Evolutionary conservation across 2,113 vertebrate species (phyloP).

Genomic region (Chascanopsetta lugubris): DNA sequence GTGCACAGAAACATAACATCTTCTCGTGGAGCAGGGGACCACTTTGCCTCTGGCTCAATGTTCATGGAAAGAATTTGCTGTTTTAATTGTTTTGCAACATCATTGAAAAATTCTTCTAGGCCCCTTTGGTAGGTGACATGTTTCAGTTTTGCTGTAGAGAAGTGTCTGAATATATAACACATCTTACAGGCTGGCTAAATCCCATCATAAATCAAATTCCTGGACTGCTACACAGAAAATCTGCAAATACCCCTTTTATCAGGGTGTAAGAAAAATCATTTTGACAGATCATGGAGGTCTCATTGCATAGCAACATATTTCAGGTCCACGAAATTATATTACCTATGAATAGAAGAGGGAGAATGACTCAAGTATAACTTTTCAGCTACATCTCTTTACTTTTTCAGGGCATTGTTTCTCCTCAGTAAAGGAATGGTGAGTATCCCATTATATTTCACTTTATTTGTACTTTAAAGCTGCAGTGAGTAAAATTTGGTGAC

Average conservation of each 20-base stretch:
- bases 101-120: no score
- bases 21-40: accelerated
- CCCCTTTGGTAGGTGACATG: background rate
- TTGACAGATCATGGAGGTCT: no score
- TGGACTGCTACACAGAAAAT: no score
- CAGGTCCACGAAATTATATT: no score
- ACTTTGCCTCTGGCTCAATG: background rate
- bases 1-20: background rate
- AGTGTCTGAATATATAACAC: background rate
- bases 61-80: background rate
- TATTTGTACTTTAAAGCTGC: background rate
- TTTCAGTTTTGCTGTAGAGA: background rate
- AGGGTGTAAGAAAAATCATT: background rate
- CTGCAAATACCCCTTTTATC: background rate
- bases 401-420: slow-evolving; percentile 92
- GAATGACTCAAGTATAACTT: slow-evolving; percentile 3
- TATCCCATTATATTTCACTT: slow-evolving; percentile 15
- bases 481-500: no score
- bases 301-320: background rate
- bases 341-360: background rate
- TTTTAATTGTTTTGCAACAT: background rate
- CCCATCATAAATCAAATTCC: background rate
- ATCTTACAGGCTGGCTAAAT: background rate
- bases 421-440: slow-evolving; percentile 99
- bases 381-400: slow-evolving; percentile 25